Percentiles rank a stretch among this genome's conserved stretches.
phyloP scores from a whole-genome alignment of 1,140 invertebrate species.

The Meteorus sp. region DNA sequence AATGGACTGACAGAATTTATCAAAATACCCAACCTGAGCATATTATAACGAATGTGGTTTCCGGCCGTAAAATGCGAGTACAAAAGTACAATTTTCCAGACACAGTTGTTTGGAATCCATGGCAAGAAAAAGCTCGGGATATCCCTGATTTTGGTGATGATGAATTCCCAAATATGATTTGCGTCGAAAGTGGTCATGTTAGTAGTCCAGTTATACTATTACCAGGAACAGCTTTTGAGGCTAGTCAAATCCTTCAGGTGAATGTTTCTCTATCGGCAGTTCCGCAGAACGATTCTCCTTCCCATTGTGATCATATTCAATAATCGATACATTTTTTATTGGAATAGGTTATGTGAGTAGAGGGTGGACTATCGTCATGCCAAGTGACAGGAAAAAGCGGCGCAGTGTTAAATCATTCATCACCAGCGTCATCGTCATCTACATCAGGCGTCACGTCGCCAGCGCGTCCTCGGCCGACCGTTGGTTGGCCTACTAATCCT shows the following conservation, averaged over 20 bases:
- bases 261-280: too few species aligned
- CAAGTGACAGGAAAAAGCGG: constrained; percentile 36
- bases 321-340: constrained; percentile 11
- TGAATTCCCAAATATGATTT: constrained; percentile 93
- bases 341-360: constrained; percentile 63
- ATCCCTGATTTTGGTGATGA: constrained; percentile 94
- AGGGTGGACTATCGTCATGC: constrained; percentile 54
- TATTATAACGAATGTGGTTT: constrained; percentile 90
- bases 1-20: constrained; percentile 93
- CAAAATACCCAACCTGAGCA: constrained; percentile 90
- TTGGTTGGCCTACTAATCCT: constrained; percentile 33
- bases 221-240: constrained; percentile 85
- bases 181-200: constrained; percentile 91
- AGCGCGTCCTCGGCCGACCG: constrained; percentile 35
- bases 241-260: constrained; percentile 83
- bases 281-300: neutral
- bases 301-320: neutral
- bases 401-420: constrained; percentile 37
- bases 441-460: constrained; percentile 4
- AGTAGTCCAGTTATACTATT: constrained; percentile 80
- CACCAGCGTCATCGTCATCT: constrained; percentile 29
- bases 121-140: constrained; percentile 88
- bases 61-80: constrained; percentile 86
- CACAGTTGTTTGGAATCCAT: constrained; percentile 97
- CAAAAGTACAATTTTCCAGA: constrained; percentile 94